phyloP scores from a whole-genome alignment of 2,888 invertebrate species.

The Ophion slaviceki region DNA sequence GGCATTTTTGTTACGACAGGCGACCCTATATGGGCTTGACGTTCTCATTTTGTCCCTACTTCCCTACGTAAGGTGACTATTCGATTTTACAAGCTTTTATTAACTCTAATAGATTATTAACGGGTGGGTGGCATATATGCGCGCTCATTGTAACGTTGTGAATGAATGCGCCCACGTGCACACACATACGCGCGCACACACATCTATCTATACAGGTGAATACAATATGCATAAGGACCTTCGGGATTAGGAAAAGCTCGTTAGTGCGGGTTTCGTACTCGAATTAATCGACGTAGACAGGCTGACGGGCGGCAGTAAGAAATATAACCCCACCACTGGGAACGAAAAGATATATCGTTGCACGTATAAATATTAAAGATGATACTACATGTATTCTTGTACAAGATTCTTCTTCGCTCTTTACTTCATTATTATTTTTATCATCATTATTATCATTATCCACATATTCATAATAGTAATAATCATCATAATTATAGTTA shows the following conservation, averaged over 20 bases:
- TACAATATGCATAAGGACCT: constrained; percentile 35
- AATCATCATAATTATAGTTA: too few relatives aligned
- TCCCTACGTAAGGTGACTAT: constrained; percentile 12
- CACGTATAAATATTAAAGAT: constrained; percentile 10
- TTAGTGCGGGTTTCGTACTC: constrained; percentile 49
- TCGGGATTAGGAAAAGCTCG: constrained; percentile 59
- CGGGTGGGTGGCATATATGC: neutral
- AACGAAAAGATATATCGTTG: neutral
- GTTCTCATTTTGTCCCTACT: too few relatives aligned
- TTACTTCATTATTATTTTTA: too few relatives aligned
- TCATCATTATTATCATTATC: too few relatives aligned
- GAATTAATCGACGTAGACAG: constrained; percentile 46
- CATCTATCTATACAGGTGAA: neutral
- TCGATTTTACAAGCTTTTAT: neutral
- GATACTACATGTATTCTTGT: too few relatives aligned
- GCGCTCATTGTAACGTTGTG: neutral
- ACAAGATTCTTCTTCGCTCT: too few relatives aligned
- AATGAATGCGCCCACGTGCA: neutral
- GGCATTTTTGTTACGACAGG: too few relatives aligned
- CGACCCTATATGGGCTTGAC: too few relatives aligned
- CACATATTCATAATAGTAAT: too few relatives aligned
- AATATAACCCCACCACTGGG: constrained; percentile 51
- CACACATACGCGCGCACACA: neutral
- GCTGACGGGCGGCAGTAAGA: constrained; percentile 41
- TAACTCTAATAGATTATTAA: constrained; percentile 56